phyloP scores from a whole-genome alignment of 2,888 invertebrate species.

The Oxyteleia sp. region DNA sequence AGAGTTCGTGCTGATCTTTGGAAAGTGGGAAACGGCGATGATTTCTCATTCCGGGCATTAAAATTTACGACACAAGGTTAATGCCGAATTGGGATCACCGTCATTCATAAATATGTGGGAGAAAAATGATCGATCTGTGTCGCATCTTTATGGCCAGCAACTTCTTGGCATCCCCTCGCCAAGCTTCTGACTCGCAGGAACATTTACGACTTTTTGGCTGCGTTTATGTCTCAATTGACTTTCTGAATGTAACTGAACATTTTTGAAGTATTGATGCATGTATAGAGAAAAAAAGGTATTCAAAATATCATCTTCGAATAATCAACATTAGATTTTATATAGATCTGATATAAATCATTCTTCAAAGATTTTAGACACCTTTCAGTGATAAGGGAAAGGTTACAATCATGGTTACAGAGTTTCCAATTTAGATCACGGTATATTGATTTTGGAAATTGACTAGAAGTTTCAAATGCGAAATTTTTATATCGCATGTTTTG shows the following conservation, averaged over 20 bases:
- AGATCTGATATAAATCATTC: too few species aligned
- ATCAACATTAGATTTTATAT: too few species aligned
- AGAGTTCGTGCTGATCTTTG: constrained; percentile 4
- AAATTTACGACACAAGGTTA: constrained; percentile 35
- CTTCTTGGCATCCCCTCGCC: constrained; percentile 30
- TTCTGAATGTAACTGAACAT: neutral
- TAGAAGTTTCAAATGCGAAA: too few species aligned
- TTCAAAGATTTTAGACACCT: too few species aligned
- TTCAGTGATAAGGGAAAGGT: too few species aligned
- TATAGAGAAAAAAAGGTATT: too few species aligned
- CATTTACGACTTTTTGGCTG: constrained; percentile 25
- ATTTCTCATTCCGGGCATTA: constrained; percentile 14
- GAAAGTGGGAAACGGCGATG: constrained; percentile 14
- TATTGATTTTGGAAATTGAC: too few species aligned
- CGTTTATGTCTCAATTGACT: constrained; percentile 19
- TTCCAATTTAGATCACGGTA: too few species aligned
- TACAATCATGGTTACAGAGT: too few species aligned
- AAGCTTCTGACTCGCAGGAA: constrained; percentile 10
- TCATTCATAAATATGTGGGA: constrained; percentile 24
- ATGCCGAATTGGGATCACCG: constrained; percentile 10
- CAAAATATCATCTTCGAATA: too few species aligned
- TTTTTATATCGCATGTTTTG: too few species aligned
- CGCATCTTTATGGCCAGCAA: constrained; percentile 20
- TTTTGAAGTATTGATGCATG: neutral
- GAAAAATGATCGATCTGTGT: constrained; percentile 6